Evolutionary conservation across 2,888 invertebrate species (phyloP), one percentile per base, ranked within the genome.

Genomic region (Cerastis rubricosa): DNA sequence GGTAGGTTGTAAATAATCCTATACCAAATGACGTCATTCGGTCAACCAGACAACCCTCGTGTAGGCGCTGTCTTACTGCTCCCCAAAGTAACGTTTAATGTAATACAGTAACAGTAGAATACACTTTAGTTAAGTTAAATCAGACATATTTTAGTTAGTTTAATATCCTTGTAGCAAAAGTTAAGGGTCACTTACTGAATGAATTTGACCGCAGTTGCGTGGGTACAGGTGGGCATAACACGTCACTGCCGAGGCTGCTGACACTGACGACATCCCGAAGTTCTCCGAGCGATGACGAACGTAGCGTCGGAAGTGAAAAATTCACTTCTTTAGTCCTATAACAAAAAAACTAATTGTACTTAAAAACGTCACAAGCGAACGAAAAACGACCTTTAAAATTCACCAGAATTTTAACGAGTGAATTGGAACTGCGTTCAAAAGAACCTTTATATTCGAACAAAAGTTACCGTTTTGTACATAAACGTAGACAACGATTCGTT

Each of bases 121-220:
- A 61, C 43, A 74, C 74, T 66, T 57, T 66, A 8, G n/a, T 29
- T 57, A 69, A 8, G n/a, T 29, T 40, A 71, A 72, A 77, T 64
- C 59, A 40, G 29, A 76, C 14, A 35, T 47, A 43, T 35, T 63
- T 66, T n/a, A n/a, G 25, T 25, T 29, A 54, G 43, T 19, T 45
- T 25, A 14, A 17, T 68, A 66, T 65, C 22, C 22, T 79, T 68
- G 7, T 72, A 57, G 12, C 66, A 65, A 57, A 29, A 73, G 22
- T 9, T 19, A 57, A 70, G 45, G 25, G 69, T 87, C 87, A 97
- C 97, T 97, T 93, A 97, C 98, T 97, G 94, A 97, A 98, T n/a
- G 98, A 98, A 89, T 97, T 97, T 29, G 97, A 97, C 64, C 97
- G 95, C 78, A 97, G 96, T 84, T 96, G 96, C 74, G 94, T 89